Evolutionary conservation across 1,140 invertebrate genomes (phyloP).

Genomic region (Octopus sinensis): DNA sequence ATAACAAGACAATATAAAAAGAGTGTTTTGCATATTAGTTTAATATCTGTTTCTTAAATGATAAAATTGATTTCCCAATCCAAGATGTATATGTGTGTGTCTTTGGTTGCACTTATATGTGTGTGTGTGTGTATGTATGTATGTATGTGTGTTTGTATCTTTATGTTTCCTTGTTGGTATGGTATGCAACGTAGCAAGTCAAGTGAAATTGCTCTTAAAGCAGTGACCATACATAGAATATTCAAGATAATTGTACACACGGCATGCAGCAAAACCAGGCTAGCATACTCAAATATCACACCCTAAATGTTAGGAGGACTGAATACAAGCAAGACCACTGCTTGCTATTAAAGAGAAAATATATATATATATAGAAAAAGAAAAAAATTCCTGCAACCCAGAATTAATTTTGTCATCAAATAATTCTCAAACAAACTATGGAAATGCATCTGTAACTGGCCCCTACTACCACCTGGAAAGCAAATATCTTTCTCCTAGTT

Average conservation of each 20-base stretch:
- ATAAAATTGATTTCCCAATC: no score
- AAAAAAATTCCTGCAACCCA: constrained; percentile 2
- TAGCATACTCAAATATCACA: constrained; percentile 11
- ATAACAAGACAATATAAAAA: no score
- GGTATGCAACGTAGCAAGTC: no score
- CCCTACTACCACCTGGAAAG: constrained; percentile 13
- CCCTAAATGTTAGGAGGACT: constrained; percentile 10
- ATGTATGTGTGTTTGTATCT: no score
- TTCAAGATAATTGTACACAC: background rate
- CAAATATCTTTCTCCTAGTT: background rate
- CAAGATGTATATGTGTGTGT: no score
- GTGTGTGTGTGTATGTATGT: no score
- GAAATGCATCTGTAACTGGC: constrained; percentile 17
- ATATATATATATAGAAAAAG: background rate
- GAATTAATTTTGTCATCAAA: constrained; percentile 10
- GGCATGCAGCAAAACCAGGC: background rate
- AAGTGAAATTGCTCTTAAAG: no score
- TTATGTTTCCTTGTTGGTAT: no score
- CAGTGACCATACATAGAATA: no score
- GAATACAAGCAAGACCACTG: constrained; percentile 3
- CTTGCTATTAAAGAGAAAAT: background rate
- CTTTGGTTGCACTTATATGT: no score
- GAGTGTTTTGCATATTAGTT: no score
- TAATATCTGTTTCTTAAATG: no score
- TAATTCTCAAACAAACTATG: constrained; percentile 10